phyloP scores from a whole-genome alignment of 2,797 vertebrate genomes.

The Salmo trutta region DNA sequence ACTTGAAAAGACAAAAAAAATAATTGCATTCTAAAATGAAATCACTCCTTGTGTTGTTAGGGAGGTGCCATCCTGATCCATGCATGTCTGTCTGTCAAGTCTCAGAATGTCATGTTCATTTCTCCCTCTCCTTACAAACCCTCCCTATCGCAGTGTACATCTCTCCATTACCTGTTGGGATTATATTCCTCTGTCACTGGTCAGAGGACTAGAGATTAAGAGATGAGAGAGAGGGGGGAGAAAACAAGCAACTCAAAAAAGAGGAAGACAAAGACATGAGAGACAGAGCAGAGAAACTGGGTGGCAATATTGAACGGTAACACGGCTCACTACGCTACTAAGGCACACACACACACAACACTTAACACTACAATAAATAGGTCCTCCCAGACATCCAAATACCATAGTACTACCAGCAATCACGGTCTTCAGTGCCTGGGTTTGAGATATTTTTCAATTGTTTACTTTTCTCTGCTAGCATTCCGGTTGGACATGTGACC shows the following conservation, averaged over 20 bases:
- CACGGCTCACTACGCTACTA: constrained; percentile 57
- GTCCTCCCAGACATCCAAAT: constrained; percentile 39
- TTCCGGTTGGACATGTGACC: constrained; percentile 19
- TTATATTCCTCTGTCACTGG: neutral
- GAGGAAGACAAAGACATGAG: constrained; percentile 4
- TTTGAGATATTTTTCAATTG: constrained; percentile 34
- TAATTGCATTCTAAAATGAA: neutral
- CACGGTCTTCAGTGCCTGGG: constrained; percentile 49
- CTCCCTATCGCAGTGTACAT: neutral
- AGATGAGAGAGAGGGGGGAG: constrained; percentile 16
- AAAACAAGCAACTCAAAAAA: neutral
- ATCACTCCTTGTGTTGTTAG: constrained; percentile 15
- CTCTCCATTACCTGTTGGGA: neutral
- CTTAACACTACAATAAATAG: constrained; percentile 77
- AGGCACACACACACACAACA: constrained; percentile 67
- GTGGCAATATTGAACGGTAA: constrained; percentile 51
- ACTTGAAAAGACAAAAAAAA: neutral
- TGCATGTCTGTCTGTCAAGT: neutral
- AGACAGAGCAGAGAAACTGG: constrained; percentile 13
- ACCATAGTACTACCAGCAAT: constrained; percentile 43
- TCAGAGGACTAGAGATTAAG: neutral
- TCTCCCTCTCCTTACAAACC: neutral
- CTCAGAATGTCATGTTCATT: too few species aligned
- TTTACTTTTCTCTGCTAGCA: constrained; percentile 6
- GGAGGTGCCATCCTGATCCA: constrained; percentile 5